These are phyloP conservation scores for Smittia sp. DNA, from an alignment of 2,888 invertebrate genomes.

Conservation along the genomic window DNA sequence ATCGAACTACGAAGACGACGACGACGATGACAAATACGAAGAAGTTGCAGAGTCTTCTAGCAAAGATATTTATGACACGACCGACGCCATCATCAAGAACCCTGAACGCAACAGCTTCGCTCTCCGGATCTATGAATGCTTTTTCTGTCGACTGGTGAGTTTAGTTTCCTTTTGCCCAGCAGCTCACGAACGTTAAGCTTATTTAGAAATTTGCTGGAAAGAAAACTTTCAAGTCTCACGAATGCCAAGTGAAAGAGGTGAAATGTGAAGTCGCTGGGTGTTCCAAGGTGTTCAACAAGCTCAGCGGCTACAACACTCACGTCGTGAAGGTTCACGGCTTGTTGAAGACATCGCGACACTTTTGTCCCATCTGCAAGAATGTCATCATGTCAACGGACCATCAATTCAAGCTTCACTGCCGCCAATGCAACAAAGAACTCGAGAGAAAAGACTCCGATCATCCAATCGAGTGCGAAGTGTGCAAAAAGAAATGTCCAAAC, in stretches of 20 bases:
- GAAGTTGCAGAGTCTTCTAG: neutral
- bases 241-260: conserved; percentile 23
- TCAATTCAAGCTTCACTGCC: conserved; percentile 4
- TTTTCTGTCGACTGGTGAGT: conserved; percentile 33
- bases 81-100: conserved; percentile 27
- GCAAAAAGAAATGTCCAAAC: conserved; percentile 26
- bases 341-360: neutral
- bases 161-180: neutral
- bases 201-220: conserved; percentile 23
- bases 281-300: neutral
- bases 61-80: conserved; percentile 1
- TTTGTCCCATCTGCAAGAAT: conserved; percentile 26
- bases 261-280: conserved; percentile 28
- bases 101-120: conserved; percentile 19
- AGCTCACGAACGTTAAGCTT: no score
- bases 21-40: conserved; percentile 3
- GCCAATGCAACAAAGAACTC: conserved; percentile 17
- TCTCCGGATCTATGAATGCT: conserved; percentile 35
- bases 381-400: neutral
- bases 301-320: conserved; percentile 19
- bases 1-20: neutral
- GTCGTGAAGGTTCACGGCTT: neutral
- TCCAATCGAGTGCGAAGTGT: conserved; percentile 29
- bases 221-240: conserved; percentile 11
- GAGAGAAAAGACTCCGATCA: conserved; percentile 13